Evolutionary conservation across 2,113 vertebrate species (phyloP).

Genomic region (Notechis scutatus): DNA sequence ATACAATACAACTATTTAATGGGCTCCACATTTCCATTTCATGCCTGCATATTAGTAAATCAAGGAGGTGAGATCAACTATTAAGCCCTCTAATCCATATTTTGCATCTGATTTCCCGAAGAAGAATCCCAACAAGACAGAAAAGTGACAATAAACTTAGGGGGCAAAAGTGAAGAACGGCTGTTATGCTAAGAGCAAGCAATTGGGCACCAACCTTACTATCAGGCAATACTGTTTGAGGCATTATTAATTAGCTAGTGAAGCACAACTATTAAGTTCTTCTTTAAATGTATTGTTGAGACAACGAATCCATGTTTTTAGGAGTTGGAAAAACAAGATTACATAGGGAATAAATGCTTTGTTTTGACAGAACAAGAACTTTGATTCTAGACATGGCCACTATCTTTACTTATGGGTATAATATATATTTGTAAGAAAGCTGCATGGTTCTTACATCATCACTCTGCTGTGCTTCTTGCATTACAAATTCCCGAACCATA

Average conservation of each 20-base stretch:
- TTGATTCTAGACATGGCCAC: neutral
- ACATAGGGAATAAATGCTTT: constrained; percentile 10
- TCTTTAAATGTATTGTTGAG: neutral
- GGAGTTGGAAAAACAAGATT: too few species aligned
- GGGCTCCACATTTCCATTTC: neutral
- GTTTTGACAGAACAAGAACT: neutral
- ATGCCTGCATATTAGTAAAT: neutral
- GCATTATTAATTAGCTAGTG: neutral
- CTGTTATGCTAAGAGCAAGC: neutral
- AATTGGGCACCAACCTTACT: neutral
- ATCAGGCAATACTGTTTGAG: neutral
- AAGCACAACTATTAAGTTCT: neutral
- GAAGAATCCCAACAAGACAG: neutral
- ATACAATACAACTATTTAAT: neutral
- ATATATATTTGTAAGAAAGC: neutral
- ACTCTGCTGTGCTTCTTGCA: constrained; percentile 98
- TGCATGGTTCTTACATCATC: constrained; percentile 84
- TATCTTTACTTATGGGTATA: neutral
- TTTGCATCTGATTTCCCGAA: neutral
- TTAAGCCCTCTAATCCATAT: neutral
- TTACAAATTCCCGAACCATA: constrained; percentile 98
- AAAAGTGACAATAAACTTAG: neutral
- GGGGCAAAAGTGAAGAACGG: neutral
- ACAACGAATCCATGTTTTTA: neutral
- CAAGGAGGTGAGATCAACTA: neutral